Evolutionary conservation across 2,888 invertebrate genomes (phyloP).

Genomic region (Diarsia rubi): DNA sequence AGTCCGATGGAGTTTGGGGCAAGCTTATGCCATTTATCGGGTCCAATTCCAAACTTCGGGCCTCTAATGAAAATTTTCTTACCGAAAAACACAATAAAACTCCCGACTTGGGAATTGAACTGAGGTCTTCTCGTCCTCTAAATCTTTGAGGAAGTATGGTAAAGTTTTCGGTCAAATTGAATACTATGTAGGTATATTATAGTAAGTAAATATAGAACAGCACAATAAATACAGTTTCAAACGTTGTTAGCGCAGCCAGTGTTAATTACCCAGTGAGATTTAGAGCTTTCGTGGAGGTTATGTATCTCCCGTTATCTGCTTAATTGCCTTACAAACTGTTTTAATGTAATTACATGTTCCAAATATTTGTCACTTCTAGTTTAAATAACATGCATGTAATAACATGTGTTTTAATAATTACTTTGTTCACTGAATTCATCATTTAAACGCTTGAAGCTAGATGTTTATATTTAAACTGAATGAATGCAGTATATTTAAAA

Average conservation of each 20-base stretch:
- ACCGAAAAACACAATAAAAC: conserved; percentile 16
- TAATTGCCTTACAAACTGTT: conserved; percentile 64
- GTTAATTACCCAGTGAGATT: conserved; percentile 75
- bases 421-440: background rate
- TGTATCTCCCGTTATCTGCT: conserved; percentile 73
- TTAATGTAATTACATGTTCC: conserved; percentile 52
- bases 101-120: conserved; percentile 12
- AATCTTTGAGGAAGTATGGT: conserved; percentile 7
- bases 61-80: conserved; percentile 15
- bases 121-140: background rate
- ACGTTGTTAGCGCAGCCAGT: conserved; percentile 67
- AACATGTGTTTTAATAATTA: conserved; percentile 11
- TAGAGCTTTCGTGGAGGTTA: conserved; percentile 73
- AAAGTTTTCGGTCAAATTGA: conserved; percentile 31
- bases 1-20: background rate
- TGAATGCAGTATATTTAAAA: background rate
- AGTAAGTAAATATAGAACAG: conserved; percentile 21
- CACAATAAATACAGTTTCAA: conserved; percentile 56
- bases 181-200: conserved; percentile 23
- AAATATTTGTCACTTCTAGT: conserved; percentile 54
- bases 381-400: conserved; percentile 35
- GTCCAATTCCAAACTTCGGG: conserved; percentile 23
- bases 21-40: conserved; percentile 15
- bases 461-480: background rate
- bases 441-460: background rate